Evolutionary conservation across 2,113 vertebrate genomes (phyloP), one percentile per base, ranked within the genome.

Genomic region (Passer montanus): DNA sequence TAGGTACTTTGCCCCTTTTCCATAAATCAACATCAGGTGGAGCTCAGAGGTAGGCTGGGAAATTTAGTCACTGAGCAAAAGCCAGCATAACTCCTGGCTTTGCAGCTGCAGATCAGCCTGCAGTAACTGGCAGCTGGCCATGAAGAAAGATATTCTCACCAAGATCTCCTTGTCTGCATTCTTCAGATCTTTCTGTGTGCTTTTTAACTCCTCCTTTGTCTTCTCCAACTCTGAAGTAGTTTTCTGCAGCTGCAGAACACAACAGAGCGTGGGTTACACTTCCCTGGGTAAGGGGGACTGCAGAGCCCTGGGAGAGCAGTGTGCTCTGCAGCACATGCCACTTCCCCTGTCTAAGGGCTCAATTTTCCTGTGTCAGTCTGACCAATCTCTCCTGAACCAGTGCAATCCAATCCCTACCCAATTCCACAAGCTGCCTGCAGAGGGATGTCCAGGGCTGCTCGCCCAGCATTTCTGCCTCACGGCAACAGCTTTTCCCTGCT

Each of bases 111-210:
- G 77, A 81, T 66, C 72, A 62, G 55, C n/a, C 84, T 87, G 84
- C 84, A 87, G 84, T 87, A 70, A 70, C 74, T 87, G 84, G 84
- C 84, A 78, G 39, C 46, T 39, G 13, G 84, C 84, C 84, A 87
- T 33, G 2, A 93, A 60, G 55, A 93, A 79, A 10, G 7, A 76
- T 39, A 53, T 49, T 90, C 97, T 98, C 93, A 99, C 99, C 91
- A 94, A 94, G 67, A 99, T 99, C 95, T 99, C 99, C 94, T 98
- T 99, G 96, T 99, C 99, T 5, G 99, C 98, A 47, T 80, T 98
- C 87, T 97, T 97, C 95, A 99, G 96, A 94, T 99, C 99, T 20
- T 98, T 98, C 95, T 99, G 99, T 50, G 99, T 96, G 50, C 98
- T 98, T 91, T 93, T 98, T 95, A 99, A 98, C 24, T 99, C 99